phyloP scores from a whole-genome alignment of 2,113 vertebrate genomes.

The Bufo gargarizans region DNA sequence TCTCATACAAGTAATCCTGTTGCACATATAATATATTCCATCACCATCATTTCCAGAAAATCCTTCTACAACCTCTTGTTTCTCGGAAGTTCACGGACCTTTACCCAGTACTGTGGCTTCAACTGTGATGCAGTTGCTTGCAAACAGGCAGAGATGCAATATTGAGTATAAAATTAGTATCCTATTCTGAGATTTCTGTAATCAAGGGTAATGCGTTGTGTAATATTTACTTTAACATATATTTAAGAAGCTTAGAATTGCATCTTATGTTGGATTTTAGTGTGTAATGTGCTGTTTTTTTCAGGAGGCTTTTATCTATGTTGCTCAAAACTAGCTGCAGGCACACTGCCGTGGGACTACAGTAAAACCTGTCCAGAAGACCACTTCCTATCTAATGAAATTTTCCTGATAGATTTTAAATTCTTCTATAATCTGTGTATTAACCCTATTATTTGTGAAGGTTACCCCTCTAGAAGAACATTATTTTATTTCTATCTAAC shows the following conservation, averaged over 20 bases:
- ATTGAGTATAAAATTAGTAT: neutral
- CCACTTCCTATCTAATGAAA: neutral
- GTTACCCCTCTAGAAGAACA: neutral
- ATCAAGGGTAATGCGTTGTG: neutral
- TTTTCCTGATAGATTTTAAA: neutral
- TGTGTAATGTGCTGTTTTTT: neutral
- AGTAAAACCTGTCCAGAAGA: neutral
- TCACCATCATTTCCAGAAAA: slow-evolving; percentile 51
- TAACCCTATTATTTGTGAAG: neutral
- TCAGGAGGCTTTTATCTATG: neutral
- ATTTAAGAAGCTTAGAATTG: too few relatives aligned
- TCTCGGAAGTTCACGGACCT: slow-evolving; percentile 22
- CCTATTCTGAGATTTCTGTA: neutral
- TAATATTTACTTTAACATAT: neutral
- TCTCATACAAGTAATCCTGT: slow-evolving; percentile 48
- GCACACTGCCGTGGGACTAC: neutral
- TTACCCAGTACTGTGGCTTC: slow-evolving; percentile 38
- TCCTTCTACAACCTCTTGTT: slow-evolving; percentile 32
- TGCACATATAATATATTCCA: slow-evolving; percentile 47
- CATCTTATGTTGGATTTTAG: neutral
- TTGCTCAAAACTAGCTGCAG: neutral
- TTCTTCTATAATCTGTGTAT: neutral
- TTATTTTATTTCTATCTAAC: too few relatives aligned
- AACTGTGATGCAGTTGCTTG: neutral
- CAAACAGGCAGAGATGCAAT: neutral